phyloP scores from a whole-genome alignment of 2,888 invertebrate species.

The Melipona beecheii region DNA sequence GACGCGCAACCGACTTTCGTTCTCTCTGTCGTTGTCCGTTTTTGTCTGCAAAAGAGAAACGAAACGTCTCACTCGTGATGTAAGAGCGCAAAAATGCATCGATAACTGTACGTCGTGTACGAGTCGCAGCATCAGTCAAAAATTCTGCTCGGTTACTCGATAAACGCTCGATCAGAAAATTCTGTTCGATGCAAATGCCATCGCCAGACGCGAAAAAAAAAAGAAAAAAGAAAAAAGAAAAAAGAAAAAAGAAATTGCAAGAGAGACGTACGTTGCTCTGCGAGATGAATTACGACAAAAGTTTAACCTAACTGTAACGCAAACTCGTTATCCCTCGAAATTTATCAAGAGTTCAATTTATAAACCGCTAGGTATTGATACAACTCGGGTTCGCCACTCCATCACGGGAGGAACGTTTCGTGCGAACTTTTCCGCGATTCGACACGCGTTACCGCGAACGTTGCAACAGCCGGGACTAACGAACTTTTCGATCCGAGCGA shows the following conservation, averaged over 20 bases:
- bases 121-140: no score
- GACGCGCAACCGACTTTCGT: not conserved
- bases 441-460: slow-evolving; percentile 7
- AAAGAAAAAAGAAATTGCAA: not conserved
- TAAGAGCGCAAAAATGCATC: not conserved
- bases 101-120: not conserved
- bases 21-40: not conserved
- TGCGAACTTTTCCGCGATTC: slow-evolving; percentile 15
- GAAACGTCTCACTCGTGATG: not conserved
- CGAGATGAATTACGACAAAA: not conserved
- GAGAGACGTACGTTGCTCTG: not conserved
- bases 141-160: no score
- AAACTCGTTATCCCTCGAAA: not conserved
- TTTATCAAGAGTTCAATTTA: not conserved
- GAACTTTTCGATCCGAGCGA: slow-evolving; percentile 26
- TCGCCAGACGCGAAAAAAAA: no score
- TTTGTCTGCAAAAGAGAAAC: not conserved
- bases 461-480: slow-evolving; percentile 10
- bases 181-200: no score
- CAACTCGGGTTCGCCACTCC: not conserved
- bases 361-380: not conserved
- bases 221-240: no score
- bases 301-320: not conserved
- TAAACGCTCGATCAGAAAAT: no score
- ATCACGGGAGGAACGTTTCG: not conserved